Evolutionary conservation across 2,113 vertebrate species (phyloP).

Genomic region (Bubalus kerabau): DNA sequence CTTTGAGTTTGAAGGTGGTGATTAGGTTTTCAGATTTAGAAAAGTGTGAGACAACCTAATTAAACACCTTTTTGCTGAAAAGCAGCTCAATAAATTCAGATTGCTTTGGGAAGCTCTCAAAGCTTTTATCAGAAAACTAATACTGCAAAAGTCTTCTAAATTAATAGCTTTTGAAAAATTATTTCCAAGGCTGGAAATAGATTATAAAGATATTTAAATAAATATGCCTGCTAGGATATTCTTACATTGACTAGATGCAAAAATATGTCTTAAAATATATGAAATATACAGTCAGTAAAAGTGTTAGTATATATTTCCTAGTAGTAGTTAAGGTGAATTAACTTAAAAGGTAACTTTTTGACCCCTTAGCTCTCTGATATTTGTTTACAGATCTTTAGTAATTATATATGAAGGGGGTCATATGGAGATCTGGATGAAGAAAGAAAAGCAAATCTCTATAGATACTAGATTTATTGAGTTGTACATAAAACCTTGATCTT

Average conservation of each 20-base stretch:
- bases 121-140: slow-evolving; percentile 61
- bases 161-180: slow-evolving; percentile 43
- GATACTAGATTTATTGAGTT: background rate
- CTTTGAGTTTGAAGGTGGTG: slow-evolving; percentile 79
- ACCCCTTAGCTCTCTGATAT: background rate
- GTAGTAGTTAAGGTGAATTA: background rate
- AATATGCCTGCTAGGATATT: background rate
- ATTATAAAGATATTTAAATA: slow-evolving; percentile 54
- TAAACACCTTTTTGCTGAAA: slow-evolving; percentile 84
- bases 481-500: background rate
- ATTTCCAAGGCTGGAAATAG: slow-evolving; percentile 25
- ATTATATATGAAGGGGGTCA: background rate
- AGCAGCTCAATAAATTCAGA: slow-evolving; percentile 61
- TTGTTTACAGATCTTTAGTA: background rate
- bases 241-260: background rate
- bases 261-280: background rate
- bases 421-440: background rate
- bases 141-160: slow-evolving; percentile 36
- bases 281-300: background rate
- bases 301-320: background rate
- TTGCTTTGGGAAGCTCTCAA: slow-evolving; percentile 64
- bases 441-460: background rate
- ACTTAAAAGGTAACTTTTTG: background rate
- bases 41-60: slow-evolving; percentile 83
- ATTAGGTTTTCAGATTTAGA: slow-evolving; percentile 77